These are phyloP conservation scores for Lasiommata megera DNA, from an alignment of 2,888 invertebrate genomes.

Conservation along the genomic window DNA sequence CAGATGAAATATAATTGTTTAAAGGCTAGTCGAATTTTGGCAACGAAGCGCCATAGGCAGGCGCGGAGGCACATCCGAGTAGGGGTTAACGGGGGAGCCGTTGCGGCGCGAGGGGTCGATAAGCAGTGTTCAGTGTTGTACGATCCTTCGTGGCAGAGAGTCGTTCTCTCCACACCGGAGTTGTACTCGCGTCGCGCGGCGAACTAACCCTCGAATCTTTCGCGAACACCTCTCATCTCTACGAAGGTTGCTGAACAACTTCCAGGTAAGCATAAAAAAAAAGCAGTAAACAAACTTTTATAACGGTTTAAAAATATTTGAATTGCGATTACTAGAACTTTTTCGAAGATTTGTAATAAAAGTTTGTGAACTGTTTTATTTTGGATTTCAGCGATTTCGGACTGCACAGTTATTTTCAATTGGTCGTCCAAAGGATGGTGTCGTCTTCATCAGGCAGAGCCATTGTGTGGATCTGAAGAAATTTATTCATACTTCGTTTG, in stretches of 20 bases:
- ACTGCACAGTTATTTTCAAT: neutral
- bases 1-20: conserved; percentile 59
- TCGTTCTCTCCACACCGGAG: conserved; percentile 41
- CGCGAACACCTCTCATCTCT: neutral
- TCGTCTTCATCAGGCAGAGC: conserved; percentile 6
- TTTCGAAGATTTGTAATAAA: conserved; percentile 7
- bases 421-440: conserved; percentile 1
- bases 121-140: conserved; percentile 69
- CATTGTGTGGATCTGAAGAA: conserved; percentile 15
- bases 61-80: conserved; percentile 44
- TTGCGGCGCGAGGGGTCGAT: conserved; percentile 69
- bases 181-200: conserved; percentile 27
- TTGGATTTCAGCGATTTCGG: neutral
- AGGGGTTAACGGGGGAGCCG: conserved; percentile 37
- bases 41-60: conserved; percentile 62
- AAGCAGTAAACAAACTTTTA: conserved; percentile 11
- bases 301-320: conserved; percentile 10
- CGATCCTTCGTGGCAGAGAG: conserved; percentile 45
- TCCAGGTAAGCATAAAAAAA: conserved; percentile 15
- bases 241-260: neutral
- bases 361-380: conserved; percentile 8
- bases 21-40: conserved; percentile 66
- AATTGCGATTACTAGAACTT: conserved; percentile 5
- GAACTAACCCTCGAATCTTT: conserved; percentile 7
- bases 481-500: conserved; percentile 20